Conservation (phyloP, 2,113 vertebrate species). For the Aplodontia rufa region DNA sequence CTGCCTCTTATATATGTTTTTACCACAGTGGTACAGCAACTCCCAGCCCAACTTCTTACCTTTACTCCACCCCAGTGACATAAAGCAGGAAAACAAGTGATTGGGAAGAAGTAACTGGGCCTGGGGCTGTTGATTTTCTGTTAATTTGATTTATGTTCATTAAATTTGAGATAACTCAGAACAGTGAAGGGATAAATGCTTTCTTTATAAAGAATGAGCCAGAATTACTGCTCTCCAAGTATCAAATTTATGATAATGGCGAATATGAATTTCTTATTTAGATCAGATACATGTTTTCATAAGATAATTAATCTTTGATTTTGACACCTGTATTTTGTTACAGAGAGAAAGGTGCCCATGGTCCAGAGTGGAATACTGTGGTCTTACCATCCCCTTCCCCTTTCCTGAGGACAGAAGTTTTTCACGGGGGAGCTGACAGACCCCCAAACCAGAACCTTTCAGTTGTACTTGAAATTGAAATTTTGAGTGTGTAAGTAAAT, state of each 20-base stretch:
- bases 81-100: background rate
- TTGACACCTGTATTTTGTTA: background rate
- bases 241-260: slow-evolving; percentile 40
- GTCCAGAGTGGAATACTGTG: background rate
- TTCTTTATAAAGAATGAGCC: slow-evolving; percentile 39
- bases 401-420: background rate
- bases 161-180: slow-evolving; percentile 24
- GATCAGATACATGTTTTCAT: slow-evolving; percentile 20
- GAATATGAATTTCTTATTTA: slow-evolving; percentile 52
- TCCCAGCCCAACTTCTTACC: background rate
- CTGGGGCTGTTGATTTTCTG: background rate
- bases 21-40: background rate
- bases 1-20: background rate
- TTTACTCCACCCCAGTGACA: background rate
- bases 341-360: background rate
- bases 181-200: slow-evolving; percentile 26
- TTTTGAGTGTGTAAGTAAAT: background rate
- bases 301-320: background rate
- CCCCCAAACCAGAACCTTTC: background rate
- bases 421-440: background rate
- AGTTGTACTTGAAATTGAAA: background rate
- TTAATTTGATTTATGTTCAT: slow-evolving; percentile 22
- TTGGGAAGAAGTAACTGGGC: background rate
- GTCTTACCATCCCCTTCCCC: background rate
- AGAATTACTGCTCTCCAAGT: slow-evolving; percentile 23